Evolutionary conservation across 1,140 invertebrate genomes (phyloP).

Genomic region (Ericerus pela): DNA sequence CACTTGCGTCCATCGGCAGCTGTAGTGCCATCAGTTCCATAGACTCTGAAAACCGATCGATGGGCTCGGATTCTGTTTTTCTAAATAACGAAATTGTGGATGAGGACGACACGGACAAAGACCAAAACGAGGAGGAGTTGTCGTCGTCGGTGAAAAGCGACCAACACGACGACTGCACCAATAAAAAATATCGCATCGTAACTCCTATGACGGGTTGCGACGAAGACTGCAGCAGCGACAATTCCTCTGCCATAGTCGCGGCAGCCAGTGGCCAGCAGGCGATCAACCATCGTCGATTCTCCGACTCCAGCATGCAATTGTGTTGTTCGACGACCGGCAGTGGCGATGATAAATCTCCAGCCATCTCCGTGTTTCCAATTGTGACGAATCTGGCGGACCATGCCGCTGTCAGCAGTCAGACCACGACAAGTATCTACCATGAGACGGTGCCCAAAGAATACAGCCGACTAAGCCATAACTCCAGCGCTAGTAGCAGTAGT

Average conservation of each 20-base stretch:
- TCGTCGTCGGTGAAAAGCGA: constrained; percentile 2
- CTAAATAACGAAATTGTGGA: neutral
- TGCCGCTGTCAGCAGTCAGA: neutral
- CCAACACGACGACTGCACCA: constrained; percentile 2
- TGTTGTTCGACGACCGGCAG: no score
- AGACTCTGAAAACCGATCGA: neutral
- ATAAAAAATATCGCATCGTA: constrained; percentile 2
- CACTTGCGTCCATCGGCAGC: constrained; percentile 6
- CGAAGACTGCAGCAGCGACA: neutral
- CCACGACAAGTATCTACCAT: neutral
- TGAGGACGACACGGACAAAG: constrained; percentile 1
- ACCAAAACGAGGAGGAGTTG: neutral
- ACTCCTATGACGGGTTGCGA: neutral
- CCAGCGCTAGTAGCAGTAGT: neutral
- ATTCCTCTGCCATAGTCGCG: neutral
- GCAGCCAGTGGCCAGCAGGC: no score
- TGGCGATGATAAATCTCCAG: neutral
- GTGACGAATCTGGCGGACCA: neutral
- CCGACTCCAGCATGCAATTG: constrained; percentile 1
- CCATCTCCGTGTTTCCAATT: neutral
- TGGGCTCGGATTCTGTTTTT: constrained; percentile 6
- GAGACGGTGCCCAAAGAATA: no score
- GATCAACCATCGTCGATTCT: neutral
- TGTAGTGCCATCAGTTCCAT: constrained; percentile 7
- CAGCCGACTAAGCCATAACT: no score